Conservation (phyloP, 2,888 invertebrate species). For the Calliopum simillimum region DNA sequence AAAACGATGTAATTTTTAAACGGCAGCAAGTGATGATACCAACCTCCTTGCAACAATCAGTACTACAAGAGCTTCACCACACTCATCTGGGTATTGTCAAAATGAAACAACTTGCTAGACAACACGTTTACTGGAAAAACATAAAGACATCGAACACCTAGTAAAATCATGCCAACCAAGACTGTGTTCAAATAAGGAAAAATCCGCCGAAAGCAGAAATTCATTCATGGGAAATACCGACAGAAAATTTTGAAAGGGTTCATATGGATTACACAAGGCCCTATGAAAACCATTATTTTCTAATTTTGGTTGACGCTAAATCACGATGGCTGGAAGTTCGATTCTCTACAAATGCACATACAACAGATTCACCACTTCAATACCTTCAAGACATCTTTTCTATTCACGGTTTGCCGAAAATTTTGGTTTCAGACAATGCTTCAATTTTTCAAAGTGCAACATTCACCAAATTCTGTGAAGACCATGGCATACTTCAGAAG, state of each 20-base stretch:
- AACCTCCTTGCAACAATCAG: constrained; percentile 28
- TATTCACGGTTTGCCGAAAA: too few relatives aligned
- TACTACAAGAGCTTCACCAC: constrained; percentile 44
- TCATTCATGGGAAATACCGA: constrained; percentile 20
- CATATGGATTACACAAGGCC: constrained; percentile 13
- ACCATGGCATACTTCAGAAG: constrained; percentile 40
- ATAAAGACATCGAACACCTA: constrained; percentile 49
- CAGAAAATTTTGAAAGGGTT: constrained; percentile 3
- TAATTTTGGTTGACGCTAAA: constrained; percentile 12
- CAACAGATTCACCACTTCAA: constrained; percentile 36
- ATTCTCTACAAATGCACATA: constrained; percentile 28
- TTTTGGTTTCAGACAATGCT: too few relatives aligned
- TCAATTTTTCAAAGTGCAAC: too few relatives aligned
- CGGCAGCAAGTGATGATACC: constrained; percentile 40
- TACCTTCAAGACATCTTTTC: constrained; percentile 34
- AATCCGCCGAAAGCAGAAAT: constrained; percentile 5
- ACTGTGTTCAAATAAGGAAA: constrained; percentile 39
- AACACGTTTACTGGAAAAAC: too few relatives aligned
- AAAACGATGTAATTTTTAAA: constrained; percentile 41
- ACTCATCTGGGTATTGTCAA: constrained; percentile 50
- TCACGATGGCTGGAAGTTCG: constrained; percentile 38
- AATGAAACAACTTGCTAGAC: constrained; percentile 52
- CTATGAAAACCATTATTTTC: not conserved
- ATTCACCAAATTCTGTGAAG: constrained; percentile 32
- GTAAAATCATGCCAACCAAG: constrained; percentile 44